phyloP scores from a whole-genome alignment of 2,888 invertebrate species.

The Acrobasis repandana region DNA sequence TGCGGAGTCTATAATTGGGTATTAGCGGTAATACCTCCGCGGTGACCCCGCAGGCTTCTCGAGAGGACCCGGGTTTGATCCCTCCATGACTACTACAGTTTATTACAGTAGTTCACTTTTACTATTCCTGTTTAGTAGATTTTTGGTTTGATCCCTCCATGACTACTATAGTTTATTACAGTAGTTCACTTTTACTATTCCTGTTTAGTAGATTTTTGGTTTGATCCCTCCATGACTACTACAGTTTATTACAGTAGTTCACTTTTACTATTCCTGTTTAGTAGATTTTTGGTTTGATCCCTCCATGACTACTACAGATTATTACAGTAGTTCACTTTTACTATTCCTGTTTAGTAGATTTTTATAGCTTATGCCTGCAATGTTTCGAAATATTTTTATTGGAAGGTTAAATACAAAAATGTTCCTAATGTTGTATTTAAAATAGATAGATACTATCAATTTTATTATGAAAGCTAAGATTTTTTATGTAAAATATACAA shows the following conservation, averaged over 20 bases:
- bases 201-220: too few relatives aligned
- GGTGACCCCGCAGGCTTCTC: conserved; percentile 37
- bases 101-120: background rate
- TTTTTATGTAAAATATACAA: too few relatives aligned
- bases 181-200: background rate
- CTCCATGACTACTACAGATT: conserved; percentile 3
- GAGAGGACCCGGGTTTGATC: background rate
- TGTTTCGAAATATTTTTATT: too few relatives aligned
- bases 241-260: background rate
- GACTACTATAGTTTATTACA: conserved; percentile 2
- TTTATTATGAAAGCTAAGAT: too few relatives aligned
- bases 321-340: background rate
- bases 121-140: too few relatives aligned
- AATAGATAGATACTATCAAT: too few relatives aligned
- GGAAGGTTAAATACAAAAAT: too few relatives aligned
- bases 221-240: conserved; percentile 5
- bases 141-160: conserved; percentile 1
- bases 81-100: conserved; percentile 2
- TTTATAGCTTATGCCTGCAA: too few relatives aligned
- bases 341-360: background rate
- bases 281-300: too few relatives aligned
- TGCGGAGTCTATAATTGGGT: conserved; percentile 68
- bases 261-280: background rate
- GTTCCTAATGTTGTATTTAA: too few relatives aligned
- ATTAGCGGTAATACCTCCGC: conserved; percentile 67